Percentiles rank a stretch among this genome's conserved stretches.
Conservation (phyloP, 2,113 vertebrate genomes). For the Fregata magnificens region DNA sequence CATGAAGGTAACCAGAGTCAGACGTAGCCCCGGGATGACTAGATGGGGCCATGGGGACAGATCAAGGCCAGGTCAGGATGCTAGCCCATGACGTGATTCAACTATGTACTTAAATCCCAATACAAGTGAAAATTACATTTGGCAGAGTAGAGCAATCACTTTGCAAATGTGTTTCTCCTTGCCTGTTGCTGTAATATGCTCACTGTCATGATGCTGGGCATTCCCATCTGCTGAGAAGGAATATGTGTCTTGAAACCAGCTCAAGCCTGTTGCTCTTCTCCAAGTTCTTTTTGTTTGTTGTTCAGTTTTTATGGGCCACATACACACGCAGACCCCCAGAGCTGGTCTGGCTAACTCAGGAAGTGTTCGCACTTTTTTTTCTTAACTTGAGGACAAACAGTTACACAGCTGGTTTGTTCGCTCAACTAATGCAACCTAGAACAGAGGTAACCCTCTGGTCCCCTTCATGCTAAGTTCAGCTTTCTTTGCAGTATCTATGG, state of each 20-base stretch:
- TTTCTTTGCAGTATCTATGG: not conserved
- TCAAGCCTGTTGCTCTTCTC: not conserved
- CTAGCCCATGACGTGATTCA: not conserved
- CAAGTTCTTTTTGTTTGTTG: not conserved
- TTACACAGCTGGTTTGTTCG: not conserved
- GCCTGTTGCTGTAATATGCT: fast-evolving
- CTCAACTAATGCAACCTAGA: not conserved
- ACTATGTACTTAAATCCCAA: not conserved
- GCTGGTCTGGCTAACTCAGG: not conserved
- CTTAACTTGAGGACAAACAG: not conserved
- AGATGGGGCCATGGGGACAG: not conserved
- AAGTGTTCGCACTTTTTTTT: not conserved
- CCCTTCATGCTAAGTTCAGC: not conserved
- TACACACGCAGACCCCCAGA: not conserved
- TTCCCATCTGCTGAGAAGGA: not conserved
- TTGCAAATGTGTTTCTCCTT: not conserved
- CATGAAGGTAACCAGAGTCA: not conserved
- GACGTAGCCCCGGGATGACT: not conserved
- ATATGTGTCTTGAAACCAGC: not conserved
- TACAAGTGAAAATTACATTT: not conserved
- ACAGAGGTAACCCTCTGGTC: not conserved
- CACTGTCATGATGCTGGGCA: not conserved
- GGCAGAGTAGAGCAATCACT: not conserved
- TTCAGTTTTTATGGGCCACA: not conserved
- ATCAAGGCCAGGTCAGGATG: not conserved